phyloP scores from a whole-genome alignment of 2,888 invertebrate species.

The Tiliacea aurago region DNA sequence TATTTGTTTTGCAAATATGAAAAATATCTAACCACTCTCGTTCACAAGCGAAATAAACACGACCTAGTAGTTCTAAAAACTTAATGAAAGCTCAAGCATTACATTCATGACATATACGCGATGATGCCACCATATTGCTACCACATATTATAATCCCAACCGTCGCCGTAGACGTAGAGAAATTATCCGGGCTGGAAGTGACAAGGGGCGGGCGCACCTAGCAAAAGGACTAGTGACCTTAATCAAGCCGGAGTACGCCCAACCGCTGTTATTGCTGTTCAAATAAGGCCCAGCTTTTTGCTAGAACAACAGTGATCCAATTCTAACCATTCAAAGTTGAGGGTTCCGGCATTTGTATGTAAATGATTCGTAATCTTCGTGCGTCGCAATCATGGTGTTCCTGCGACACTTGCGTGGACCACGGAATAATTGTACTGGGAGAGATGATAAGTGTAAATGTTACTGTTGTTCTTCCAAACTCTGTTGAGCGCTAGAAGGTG shows the following conservation, averaged over 20 bases:
- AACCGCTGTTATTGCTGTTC: constrained; percentile 82
- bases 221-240: constrained; percentile 72
- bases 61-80: constrained; percentile 2
- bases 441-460: constrained; percentile 62
- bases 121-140: constrained; percentile 35
- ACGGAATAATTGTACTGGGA: constrained; percentile 70
- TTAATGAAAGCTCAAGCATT: constrained; percentile 1
- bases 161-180: constrained; percentile 69
- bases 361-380: constrained; percentile 86
- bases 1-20: not conserved
- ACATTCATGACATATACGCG: constrained; percentile 5
- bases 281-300: constrained; percentile 85
- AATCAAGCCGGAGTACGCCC: constrained; percentile 76
- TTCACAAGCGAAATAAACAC: not conserved
- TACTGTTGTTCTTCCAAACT: constrained; percentile 5
- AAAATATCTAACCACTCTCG: not conserved
- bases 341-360: constrained; percentile 87
- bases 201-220: constrained; percentile 74
- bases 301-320: constrained; percentile 83
- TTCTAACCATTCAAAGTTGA: constrained; percentile 85
- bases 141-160: constrained; percentile 31
- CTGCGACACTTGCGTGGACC: constrained; percentile 61
- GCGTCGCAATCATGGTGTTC: constrained; percentile 81
- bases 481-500: constrained; percentile 10
- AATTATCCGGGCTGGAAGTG: constrained; percentile 75